phyloP scores from a whole-genome alignment of 2,113 vertebrate genomes.

The Xerus inauris region DNA sequence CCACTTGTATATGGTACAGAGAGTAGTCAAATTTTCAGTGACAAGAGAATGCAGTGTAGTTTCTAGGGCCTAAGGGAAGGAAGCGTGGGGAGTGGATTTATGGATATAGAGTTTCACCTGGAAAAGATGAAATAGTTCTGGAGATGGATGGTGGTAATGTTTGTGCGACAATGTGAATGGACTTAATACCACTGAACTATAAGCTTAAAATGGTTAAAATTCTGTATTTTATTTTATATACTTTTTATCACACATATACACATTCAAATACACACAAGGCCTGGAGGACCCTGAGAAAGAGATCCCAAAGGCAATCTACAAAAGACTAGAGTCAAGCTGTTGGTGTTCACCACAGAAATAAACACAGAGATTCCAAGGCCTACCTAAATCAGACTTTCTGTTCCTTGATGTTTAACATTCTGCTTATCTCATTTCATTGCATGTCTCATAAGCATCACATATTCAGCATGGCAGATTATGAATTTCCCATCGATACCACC shows the following conservation, averaged over 20 bases:
- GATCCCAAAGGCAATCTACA: not conserved
- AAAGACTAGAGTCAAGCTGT: not conserved
- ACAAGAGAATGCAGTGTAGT: not conserved
- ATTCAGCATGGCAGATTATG: not conserved
- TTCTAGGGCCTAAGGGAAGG: not conserved
- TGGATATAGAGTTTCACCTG: too few relatives aligned
- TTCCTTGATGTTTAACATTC: not conserved
- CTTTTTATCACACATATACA: not conserved
- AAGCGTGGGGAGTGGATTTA: not conserved
- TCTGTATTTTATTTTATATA: not conserved
- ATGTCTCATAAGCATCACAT: not conserved
- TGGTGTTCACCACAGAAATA: not conserved
- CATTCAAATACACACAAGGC: not conserved
- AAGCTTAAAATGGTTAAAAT: not conserved
- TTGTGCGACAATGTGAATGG: too few relatives aligned
- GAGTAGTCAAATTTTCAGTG: not conserved
- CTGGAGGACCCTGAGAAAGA: not conserved
- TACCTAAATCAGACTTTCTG: not conserved
- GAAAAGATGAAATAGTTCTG: too few relatives aligned
- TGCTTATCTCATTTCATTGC: not conserved
- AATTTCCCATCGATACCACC: not conserved
- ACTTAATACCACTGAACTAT: not conserved
- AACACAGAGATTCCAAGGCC: too few relatives aligned
- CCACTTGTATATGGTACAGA: not conserved
- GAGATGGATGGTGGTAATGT: too few relatives aligned